Conservation (phyloP, 2,113 vertebrate genomes). For the Petrocephalus zakoni region DNA sequence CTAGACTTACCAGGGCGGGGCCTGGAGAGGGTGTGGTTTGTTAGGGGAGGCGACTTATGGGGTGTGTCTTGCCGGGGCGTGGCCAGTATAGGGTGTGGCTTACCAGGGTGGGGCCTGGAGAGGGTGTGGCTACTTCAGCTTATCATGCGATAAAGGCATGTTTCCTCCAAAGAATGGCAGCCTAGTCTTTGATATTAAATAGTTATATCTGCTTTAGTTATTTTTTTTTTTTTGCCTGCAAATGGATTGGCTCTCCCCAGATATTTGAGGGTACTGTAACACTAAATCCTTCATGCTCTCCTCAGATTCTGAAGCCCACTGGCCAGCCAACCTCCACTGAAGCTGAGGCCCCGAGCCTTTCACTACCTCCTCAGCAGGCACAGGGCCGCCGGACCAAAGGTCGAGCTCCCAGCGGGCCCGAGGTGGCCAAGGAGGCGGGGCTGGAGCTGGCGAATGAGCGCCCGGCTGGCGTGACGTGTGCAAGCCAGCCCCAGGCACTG, state of each 20-base stretch:
- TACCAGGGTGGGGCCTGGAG: neutral
- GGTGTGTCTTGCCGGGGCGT: neutral
- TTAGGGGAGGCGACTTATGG: too few species aligned
- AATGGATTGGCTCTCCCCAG: neutral
- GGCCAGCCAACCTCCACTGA: slow-evolving; percentile 45
- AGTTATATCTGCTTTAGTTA: neutral
- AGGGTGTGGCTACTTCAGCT: neutral
- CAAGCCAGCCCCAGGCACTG: slow-evolving; percentile 66
- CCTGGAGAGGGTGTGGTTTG: neutral
- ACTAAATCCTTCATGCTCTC: neutral
- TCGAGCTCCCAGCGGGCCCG: slow-evolving; percentile 71
- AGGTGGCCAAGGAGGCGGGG: slow-evolving; percentile 76
- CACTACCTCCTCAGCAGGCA: slow-evolving; percentile 55
- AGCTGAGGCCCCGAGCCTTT: slow-evolving; percentile 53
- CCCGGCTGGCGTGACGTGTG: slow-evolving; percentile 67
- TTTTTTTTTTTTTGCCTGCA: neutral
- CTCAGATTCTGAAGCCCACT: slow-evolving; percentile 48
- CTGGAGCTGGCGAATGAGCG: slow-evolving; percentile 66
- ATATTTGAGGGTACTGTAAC: neutral
- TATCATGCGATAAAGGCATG: neutral
- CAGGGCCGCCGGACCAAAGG: slow-evolving; percentile 59
- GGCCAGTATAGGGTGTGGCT: too few species aligned
- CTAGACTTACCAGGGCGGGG: neutral
- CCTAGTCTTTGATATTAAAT: neutral
- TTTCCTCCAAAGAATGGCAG: neutral